Evolutionary conservation across 2,113 vertebrate genomes (phyloP), one percentile per base, ranked within the genome.

Genomic region (Zootoca vivipara): DNA sequence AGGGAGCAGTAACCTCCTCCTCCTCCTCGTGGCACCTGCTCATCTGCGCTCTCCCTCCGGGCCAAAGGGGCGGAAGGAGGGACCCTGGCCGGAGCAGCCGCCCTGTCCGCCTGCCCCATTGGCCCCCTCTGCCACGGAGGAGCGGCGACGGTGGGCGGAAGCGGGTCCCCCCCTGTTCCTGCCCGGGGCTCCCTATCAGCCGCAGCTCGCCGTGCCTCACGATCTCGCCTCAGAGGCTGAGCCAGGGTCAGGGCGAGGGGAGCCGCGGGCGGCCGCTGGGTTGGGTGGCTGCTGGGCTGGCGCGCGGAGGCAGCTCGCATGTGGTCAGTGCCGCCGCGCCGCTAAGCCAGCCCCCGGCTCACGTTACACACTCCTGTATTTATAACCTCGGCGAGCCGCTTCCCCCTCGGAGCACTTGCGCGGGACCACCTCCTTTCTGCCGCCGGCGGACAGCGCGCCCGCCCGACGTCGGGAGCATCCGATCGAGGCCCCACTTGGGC

Each of bases 271-370:
- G 90, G 94, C 91, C 89, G 93, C 91, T 87, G 93, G 91, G 78
- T 91, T 85, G 81, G 82, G 93, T 84, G 84, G 88, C 73, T 93
- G 87, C 80, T 93, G 88, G 91, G 92, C 80, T 93, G 95, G 94
- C 94, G 97, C 97, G 97, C 97, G 96, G 97, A 97, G 97, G 96
- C 96, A 94, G 97, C 97, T 97, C 94, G 98, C 97, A 96, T 98
- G 98, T 98, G 98, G 98, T 98, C 98, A 98, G 97, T 97, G 95
- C 97, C 78, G 97, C 96, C 78, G 97, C 96, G 97, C 94, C 96
- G 96, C 96, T 98, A 96, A 98, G 97, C 98, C 99, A 98, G 98
- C 99, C 99, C 98, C 98, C 98, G 95, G 98, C 99, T 99, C 99
- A 99, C 97, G 94, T 99, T 99, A 99, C 98, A 98, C 96, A 97